Evolutionary conservation across 2,113 vertebrate genomes (phyloP), one percentile per base, ranked within the genome.

Genomic region (Spermophilus dauricus): DNA sequence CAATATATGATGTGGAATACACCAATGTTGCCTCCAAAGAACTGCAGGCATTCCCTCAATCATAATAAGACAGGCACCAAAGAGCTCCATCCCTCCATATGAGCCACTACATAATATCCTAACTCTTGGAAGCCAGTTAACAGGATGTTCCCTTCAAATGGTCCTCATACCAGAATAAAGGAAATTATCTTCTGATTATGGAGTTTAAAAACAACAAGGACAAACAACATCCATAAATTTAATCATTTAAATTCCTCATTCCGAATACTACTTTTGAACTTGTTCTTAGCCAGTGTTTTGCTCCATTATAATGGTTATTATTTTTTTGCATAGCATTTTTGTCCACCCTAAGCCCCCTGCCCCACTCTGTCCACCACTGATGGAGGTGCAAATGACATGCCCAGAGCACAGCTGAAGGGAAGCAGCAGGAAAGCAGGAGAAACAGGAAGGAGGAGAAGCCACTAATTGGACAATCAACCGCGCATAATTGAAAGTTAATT

Each of bases 401-500:
- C 6, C 4, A 0, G 70, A 80, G 89, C 32, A 28, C 61, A 48
- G 76, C 72, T n/a, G 45, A 61, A 70, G 90, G 90, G 48, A 92
- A 88, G 83, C 72, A 3, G 89, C 17, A 3, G 56, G 95, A 78
- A 18, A 32, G 58, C n/a, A 73, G 37, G 82, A 77, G 78, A 34
- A 65, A 76, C 53, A 61, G 63, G 95, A 96, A 92, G 78, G 30
- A 39, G n/a, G 51, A 75, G 61, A 86, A 91, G 26, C 81, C 7
- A n/a, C 77, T 94, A 95, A 96, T 77, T 85, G 72, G 91, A 72
- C 77, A 16, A 48, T 96, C 85, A 42, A 1, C 81, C 58, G 77
- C 83, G 85, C 95, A 39, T 69, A 97, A 89, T 37, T 39, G 37
- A 91, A 82, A 39, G 81, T 78, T 95, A 85, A 86, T 95, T 96